phyloP scores from a whole-genome alignment of 2,888 invertebrate species.

The Pristionchus entomophagus region DNA sequence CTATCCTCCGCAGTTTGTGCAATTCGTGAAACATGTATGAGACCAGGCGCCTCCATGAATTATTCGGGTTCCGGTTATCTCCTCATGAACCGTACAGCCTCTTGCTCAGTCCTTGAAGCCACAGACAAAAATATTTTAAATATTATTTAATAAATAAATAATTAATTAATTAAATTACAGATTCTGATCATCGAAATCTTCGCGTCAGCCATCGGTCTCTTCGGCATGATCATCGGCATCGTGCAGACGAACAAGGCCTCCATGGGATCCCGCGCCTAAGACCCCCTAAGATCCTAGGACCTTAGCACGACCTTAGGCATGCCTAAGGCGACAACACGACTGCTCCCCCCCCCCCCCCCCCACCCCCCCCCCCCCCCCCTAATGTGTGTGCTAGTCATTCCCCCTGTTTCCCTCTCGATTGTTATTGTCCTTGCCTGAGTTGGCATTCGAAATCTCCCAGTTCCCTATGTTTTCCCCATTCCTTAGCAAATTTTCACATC shows the following conservation, averaged over 20 bases:
- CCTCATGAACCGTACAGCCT: no score
- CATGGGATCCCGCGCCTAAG: slow-evolving; percentile 58
- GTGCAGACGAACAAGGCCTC: slow-evolving; percentile 71
- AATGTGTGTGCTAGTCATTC: slow-evolving; percentile 36
- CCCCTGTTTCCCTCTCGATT: background rate
- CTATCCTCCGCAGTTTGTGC: no score
- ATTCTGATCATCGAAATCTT: slow-evolving; percentile 99
- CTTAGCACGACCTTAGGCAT: background rate
- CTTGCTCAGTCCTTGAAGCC: no score
- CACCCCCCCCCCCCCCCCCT: background rate
- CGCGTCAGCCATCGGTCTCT: slow-evolving; percentile 97
- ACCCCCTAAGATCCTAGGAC: no score
- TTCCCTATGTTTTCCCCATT: background rate
- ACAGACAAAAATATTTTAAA: no score
- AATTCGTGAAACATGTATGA: no score
- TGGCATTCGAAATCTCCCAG: background rate
- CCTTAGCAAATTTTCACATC: slow-evolving; percentile 40
- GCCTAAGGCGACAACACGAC: slow-evolving; percentile 1
- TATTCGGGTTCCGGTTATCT: no score
- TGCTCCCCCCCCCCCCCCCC: background rate
- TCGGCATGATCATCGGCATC: slow-evolving; percentile 97
- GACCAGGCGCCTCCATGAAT: no score
- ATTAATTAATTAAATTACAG: slow-evolving; percentile 54
- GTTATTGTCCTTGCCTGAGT: background rate
- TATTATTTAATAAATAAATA: background rate